Base-by-base conservation (phyloP, 2,888 invertebrate species). In the Tetranychus piercei region DNA sequence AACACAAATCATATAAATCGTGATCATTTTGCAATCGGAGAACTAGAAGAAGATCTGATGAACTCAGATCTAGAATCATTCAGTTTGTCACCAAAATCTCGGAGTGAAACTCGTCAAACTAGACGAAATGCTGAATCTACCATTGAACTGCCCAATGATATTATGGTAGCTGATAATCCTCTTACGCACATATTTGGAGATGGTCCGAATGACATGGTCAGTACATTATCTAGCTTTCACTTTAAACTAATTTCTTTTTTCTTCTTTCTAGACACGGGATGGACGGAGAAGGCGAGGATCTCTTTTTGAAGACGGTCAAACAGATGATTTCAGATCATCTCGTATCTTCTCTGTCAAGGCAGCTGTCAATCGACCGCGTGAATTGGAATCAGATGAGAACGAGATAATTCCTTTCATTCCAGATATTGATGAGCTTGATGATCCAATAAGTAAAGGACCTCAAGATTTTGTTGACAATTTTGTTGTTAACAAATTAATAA, bases 401-500 rank as follows among this genome's bases (percentile, higher is more conserved):
- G 69, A 69, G 22, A 69, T 22, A 11, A 69, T 69, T 11, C 69
- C 69, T 7, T 69, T 69, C 1, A 69, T 69, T 11, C 69, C 69
- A 11, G 69, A 69, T 22, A 69, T 69, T 11, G 20, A 20, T 20
- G 69, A 69, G 4, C 11, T 69, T 20, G 69, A 69, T 69, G 34
- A 20, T 23, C 20, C 20, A 15, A 22, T 23, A 20, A 69, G 34
- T 2, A 23, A 23, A 20, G 69, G 34, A 23, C 5, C 69, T 20
- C n/a, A 18, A 6, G 34, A 69, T 20, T 20, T 69, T 11, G 20
- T 22, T 11, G 43, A 23, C 8, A 69, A 69, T 20, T 20, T 69
- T 5, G 69, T 69, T 18, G 71, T 71, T 9, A 71, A 71, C 34
- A 71, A 20, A 71, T 20, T 71, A 44, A 44, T 71, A 4, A 45